A percentile compares a stretch with the other conserved stretches of the same genome.
Conservation (phyloP, 2,113 vertebrate genomes). For the Monarcha castaneiventris region DNA sequence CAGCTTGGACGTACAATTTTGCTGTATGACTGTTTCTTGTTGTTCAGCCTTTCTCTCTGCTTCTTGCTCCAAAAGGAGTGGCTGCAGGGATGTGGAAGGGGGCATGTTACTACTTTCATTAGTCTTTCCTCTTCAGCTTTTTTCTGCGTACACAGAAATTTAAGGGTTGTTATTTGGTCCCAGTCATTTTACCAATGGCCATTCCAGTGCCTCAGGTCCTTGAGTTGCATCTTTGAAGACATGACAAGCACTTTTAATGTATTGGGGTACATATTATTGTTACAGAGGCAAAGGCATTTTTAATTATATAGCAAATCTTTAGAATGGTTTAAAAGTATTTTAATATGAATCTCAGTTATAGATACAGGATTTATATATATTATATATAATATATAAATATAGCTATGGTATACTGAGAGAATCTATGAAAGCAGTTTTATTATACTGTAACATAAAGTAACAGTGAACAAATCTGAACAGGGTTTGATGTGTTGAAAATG, state of each 20-base stretch:
- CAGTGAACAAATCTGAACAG: not conserved
- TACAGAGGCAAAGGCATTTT: not conserved
- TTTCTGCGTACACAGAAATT: not conserved
- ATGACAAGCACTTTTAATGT: not conserved
- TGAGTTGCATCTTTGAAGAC: not conserved
- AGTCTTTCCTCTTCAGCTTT: not conserved
- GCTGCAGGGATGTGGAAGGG: not conserved
- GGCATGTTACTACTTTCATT: not conserved
- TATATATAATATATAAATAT: not conserved
- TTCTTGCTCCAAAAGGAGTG: not conserved
- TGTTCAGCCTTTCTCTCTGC: not conserved
- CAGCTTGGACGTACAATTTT: fast-evolving
- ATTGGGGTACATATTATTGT: not conserved
- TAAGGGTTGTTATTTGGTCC: not conserved
- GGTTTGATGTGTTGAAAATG: not conserved
- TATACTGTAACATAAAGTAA: not conserved
- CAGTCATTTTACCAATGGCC: not conserved
- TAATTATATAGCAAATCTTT: not conserved
- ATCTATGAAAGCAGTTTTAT: not conserved
- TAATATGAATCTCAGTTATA: not conserved
- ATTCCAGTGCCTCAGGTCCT: not conserved
- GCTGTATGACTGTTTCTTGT: not conserved
- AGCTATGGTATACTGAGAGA: not conserved
- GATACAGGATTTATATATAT: not conserved
- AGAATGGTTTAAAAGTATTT: conserved; percentile 28